These are phyloP conservation scores for Daubentonia madagascariensis DNA, from an alignment of 2,113 vertebrate species.

Conservation along the genomic window DNA sequence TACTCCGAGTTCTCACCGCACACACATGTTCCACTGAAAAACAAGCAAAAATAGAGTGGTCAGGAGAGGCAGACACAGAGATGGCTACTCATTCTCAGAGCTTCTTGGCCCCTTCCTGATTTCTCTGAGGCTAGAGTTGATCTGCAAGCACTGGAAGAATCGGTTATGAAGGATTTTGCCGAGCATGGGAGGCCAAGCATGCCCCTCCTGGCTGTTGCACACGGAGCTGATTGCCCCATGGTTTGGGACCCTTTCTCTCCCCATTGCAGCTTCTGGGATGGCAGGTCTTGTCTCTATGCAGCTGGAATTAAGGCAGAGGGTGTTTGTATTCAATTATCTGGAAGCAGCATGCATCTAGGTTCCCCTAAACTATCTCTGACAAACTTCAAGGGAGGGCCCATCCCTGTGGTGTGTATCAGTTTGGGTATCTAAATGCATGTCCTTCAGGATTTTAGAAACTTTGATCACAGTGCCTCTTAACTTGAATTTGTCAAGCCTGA, in stretches of 20 bases:
- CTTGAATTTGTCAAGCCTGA: background rate
- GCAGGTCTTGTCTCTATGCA: background rate
- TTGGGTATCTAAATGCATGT: background rate
- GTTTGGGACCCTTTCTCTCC: background rate
- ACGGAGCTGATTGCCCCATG: background rate
- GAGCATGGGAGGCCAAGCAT: background rate
- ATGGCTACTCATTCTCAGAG: background rate
- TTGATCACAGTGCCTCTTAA: background rate
- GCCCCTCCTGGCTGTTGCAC: background rate
- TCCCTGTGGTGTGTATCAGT: background rate
- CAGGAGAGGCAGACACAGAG: background rate
- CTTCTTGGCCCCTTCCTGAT: background rate
- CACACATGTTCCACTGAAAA: background rate
- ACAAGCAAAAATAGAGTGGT: background rate
- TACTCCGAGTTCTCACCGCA: background rate
- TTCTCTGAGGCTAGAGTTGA: background rate
- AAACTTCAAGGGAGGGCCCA: background rate
- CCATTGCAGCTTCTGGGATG: background rate
- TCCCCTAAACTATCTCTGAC: background rate
- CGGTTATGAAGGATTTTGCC: background rate
- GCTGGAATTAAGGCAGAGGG: background rate
- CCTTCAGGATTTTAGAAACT: background rate
- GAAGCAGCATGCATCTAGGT: background rate
- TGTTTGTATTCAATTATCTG: background rate
- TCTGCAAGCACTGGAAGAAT: slow-evolving; percentile 11